phyloP scores from a whole-genome alignment of 2,113 vertebrate genomes.

The Pampusana beccarii region DNA sequence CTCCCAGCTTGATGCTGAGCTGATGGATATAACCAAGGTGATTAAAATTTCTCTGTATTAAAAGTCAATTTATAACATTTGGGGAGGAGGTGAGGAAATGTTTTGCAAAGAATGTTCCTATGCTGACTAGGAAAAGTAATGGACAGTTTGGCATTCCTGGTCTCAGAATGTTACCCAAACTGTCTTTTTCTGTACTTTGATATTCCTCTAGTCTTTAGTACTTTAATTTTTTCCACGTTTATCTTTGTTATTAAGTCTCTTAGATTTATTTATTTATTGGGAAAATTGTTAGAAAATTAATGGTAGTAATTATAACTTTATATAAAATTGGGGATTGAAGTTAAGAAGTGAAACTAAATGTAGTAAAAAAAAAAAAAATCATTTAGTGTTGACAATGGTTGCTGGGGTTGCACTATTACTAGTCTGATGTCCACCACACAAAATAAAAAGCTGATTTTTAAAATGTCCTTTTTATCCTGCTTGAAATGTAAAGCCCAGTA shows the following conservation, averaged over 20 bases:
- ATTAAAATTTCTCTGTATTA: not conserved
- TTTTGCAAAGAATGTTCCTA: not conserved
- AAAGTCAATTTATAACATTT: not conserved
- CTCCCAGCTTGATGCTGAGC: constrained; percentile 90
- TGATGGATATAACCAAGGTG: constrained; percentile 98
- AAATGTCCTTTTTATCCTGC: not conserved
- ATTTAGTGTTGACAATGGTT: not conserved
- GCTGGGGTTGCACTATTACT: not conserved
- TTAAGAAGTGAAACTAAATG: not conserved
- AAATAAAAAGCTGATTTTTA: not conserved
- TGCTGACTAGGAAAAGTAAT: not conserved
- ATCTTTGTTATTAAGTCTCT: not conserved
- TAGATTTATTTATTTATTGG: not conserved
- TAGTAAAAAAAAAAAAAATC: not conserved
- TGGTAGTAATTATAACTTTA: not conserved
- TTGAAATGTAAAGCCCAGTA: not conserved
- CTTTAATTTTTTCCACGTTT: not conserved
- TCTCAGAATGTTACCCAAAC: not conserved
- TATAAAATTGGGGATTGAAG: not conserved
- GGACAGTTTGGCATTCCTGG: not conserved
- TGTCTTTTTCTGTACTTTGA: not conserved
- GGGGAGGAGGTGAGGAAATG: fast-evolving
- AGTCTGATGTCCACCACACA: not conserved
- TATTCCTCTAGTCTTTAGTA: not conserved
- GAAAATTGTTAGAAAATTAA: not conserved